These are phyloP conservation scores for Caerostris darwini DNA, from an alignment of 1,140 invertebrate genomes.

Conservation along the genomic window DNA sequence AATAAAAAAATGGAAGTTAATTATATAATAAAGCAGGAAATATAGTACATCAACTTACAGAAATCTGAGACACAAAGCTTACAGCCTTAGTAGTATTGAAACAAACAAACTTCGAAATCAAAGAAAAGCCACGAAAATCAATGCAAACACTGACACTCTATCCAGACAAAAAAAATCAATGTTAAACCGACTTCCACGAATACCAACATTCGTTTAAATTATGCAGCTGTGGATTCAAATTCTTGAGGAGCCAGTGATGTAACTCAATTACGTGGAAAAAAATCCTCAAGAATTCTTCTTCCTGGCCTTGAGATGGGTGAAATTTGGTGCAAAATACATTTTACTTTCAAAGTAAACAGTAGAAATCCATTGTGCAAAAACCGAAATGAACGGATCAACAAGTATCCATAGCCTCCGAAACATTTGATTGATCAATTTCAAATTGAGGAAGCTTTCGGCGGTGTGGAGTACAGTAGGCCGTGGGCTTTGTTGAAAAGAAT, in stretches of 20 bases:
- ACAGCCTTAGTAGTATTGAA: not conserved
- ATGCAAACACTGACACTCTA: not conserved
- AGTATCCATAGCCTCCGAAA: constrained; percentile 29
- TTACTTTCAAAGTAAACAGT: constrained; percentile 49
- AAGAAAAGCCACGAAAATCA: not conserved
- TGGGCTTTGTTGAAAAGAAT: not conserved
- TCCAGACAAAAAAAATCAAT: not conserved
- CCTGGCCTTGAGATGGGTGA: not conserved
- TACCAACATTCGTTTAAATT: not conserved
- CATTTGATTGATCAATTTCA: constrained; percentile 61
- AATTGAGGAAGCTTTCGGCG: constrained; percentile 38
- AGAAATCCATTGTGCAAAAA: not conserved
- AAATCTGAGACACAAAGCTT: no score
- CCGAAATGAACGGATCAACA: constrained; percentile 33
- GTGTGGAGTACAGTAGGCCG: not conserved
- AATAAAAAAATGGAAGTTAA: no score
- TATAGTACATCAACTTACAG: no score
- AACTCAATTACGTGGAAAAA: constrained; percentile 9
- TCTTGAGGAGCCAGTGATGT: not conserved
- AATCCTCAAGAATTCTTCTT: not conserved
- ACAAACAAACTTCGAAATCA: not conserved
- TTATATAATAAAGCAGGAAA: not conserved
- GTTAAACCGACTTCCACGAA: not conserved
- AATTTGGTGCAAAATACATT: constrained; percentile 26
- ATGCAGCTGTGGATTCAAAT: not conserved